Base-by-base conservation (phyloP, 2,797 vertebrate species). In the Scomberomorus guttatus region DNA sequence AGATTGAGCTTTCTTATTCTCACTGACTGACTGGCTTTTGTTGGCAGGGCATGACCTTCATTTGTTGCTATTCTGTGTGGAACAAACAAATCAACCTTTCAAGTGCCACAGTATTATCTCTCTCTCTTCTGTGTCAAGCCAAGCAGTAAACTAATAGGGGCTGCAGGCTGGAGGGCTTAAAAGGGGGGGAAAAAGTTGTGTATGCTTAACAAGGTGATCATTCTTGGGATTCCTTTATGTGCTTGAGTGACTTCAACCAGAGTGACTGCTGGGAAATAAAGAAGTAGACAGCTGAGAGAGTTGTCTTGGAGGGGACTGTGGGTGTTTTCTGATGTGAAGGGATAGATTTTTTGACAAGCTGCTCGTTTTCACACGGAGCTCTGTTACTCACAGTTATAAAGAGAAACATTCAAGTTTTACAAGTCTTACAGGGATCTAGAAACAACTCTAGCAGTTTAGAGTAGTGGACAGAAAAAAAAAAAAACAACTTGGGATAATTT, bases 211-310 rank as follows among this genome's bases (percentile, higher is more conserved):
- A 91, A 83, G 82, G 90, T 90, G 89, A 89, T 91, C 94, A 94
- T 93, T 95, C 89, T 55, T 93, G 72, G 80, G 85, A 95, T 94
- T 94, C 94, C 86, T 89, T 72, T 12, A 69, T 81, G 81, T 87
- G 90, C 89, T 88, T 89, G 83, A 88, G 59, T 84, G 86, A 90
- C 77, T 88, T 81, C 54, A 71, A 32, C 70, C 55, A 17, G 50
- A 87, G 52, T 37, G 81, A 79, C 51, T 73, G 80, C 71, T 71
- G 77, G n/a, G 63, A 66, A 80, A 81, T 27, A 44, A 72, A 75
- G 75, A 72, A 27, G 61, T 1, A 5, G 39, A 62, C 75, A 78
- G 64, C 67, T 75, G 82, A 57, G 42, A 25, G 60, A 57, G 20
- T 15, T 59, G 51, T 80, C 42, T 42, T 25, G 11, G 22, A 42